These are phyloP conservation scores for Ptiloglossa arizonensis DNA, from an alignment of 1,140 invertebrate genomes.

Conservation along the genomic window DNA sequence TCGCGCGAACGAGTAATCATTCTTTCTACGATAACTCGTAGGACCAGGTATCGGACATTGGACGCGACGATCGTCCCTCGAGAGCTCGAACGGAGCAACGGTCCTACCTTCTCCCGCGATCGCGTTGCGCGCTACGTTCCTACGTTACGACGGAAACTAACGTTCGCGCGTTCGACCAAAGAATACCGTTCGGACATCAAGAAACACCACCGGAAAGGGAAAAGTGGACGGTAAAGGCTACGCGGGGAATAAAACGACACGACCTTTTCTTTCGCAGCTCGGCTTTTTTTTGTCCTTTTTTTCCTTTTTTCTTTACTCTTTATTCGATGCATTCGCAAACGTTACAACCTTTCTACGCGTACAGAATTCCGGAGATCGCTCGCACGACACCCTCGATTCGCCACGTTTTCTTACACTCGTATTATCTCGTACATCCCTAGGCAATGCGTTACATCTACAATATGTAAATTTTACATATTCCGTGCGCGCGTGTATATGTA, in stretches of 20 bases:
- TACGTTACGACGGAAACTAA: too few species aligned
- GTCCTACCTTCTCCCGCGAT: too few species aligned
- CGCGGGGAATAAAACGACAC: neutral
- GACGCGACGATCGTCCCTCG: too few species aligned
- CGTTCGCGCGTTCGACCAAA: too few species aligned
- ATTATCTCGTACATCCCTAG: constrained; percentile 22
- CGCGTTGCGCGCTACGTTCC: too few species aligned
- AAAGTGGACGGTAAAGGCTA: too few species aligned
- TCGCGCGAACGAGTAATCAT: too few species aligned
- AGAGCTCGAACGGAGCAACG: too few species aligned
- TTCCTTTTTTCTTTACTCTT: constrained; percentile 46
- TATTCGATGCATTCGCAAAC: constrained; percentile 77
- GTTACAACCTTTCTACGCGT: constrained; percentile 75
- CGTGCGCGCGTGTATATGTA: constrained; percentile 42
- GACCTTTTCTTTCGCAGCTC: constrained; percentile 5
- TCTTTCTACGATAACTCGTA: too few species aligned
- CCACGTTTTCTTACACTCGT: constrained; percentile 18
- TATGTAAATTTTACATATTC: constrained; percentile 49
- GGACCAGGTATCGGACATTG: too few species aligned
- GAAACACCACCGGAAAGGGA: too few species aligned
- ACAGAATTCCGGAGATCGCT: constrained; percentile 71
- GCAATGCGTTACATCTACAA: constrained; percentile 20
- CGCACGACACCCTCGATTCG: constrained; percentile 66
- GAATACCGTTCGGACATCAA: too few species aligned
- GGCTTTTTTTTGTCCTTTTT: constrained; percentile 34